Conservation (phyloP, 2,113 vertebrate genomes). For the Chaetura pelagica region DNA sequence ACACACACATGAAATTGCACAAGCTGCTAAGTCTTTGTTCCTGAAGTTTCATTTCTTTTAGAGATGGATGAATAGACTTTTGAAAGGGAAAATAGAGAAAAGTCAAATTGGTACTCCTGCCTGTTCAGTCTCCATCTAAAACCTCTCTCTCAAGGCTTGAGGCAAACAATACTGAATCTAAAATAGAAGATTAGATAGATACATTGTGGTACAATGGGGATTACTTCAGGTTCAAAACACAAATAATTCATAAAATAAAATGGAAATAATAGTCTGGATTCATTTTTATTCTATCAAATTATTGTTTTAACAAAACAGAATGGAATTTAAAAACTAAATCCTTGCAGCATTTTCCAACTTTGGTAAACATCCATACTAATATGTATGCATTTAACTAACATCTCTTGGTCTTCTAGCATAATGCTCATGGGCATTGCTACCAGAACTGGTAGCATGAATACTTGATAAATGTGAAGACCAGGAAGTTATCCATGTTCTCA, state of each 20-base stretch:
- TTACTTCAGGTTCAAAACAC: neutral
- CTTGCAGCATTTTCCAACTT: neutral
- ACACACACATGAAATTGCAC: neutral
- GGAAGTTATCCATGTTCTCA: neutral
- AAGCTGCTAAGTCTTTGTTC: neutral
- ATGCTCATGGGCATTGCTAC: neutral
- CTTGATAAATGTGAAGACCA: neutral
- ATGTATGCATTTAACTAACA: neutral
- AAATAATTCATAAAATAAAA: neutral
- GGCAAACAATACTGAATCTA: neutral
- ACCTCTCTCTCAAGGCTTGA: neutral
- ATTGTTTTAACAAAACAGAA: neutral
- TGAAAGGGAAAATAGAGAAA: neutral
- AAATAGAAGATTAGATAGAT: neutral
- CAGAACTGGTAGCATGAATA: neutral
- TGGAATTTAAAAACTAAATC: neutral
- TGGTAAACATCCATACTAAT: neutral
- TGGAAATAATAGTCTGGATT: neutral
- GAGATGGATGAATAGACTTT: conserved; percentile 6
- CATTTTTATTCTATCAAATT: neutral
- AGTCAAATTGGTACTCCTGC: neutral
- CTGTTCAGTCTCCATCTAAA: neutral
- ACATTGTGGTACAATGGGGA: neutral
- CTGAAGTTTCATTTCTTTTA: conserved; percentile 14
- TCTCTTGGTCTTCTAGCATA: neutral